Evolutionary conservation across 2,888 invertebrate species (phyloP), one percentile per base, ranked within the genome.

Genomic region (Chironomus tentans): DNA sequence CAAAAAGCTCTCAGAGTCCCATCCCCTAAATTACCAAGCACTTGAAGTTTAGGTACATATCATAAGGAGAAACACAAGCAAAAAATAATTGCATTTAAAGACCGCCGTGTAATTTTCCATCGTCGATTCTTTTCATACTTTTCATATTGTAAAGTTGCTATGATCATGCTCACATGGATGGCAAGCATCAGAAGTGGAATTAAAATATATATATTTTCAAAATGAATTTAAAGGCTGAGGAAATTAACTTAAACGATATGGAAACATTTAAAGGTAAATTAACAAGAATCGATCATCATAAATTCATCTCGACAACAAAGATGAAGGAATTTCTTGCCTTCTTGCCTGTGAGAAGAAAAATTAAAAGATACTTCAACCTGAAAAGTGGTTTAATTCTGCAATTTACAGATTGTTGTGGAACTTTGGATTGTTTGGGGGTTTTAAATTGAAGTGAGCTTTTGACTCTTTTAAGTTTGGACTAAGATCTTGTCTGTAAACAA

Each of bases 271-370:
- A 18, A 56, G 6, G 56, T 72, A 56, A 61, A 61, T 72, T 72
- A 72, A 72, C 72, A 72, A 72, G 72, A 72, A 56, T 72, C 72
- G 61, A 72, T 72, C 72, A 72, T 72, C 61, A 72, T 72, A 72
- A 70, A 61, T 61, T 70, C 48, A 70, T 13, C 13, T 46, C n/a
- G 65, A 7, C 56, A 56, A 15, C 56, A 15, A 56, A 56, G 56
- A 18, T 56, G 56, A 56, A 56, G 18, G 15, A 56, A 50, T 12
- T 50, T 56, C 56, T 56, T 38, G 38, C 38, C 56, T 56, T 56
- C 56, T 56, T 56, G 7, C 56, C 18, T 56, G 18, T 18, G 6
- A 4, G 10, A 28, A 28, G 1, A 3, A 28, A 28, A 28, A 4
- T 28, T 28, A 28, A 28, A 28, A 28, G n/a, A n/a, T n/a, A n/a